These are phyloP conservation scores for Cebuella pygmaea DNA, from an alignment of 2,797 vertebrate species.

Conservation along the genomic window DNA sequence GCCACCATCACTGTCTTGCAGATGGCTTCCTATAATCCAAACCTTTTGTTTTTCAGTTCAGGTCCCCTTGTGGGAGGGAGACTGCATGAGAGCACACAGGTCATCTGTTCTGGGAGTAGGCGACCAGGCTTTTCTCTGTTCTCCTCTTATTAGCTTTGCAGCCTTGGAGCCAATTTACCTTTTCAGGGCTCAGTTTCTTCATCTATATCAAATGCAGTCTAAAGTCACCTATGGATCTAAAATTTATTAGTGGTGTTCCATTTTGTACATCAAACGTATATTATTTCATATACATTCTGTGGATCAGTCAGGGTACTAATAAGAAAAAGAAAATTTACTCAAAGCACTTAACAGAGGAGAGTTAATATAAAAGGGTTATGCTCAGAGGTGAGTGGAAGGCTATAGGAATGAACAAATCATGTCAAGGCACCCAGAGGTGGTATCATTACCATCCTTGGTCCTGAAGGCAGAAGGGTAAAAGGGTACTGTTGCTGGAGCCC, in stretches of 20 bases:
- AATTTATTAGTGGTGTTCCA: neutral
- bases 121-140: neutral
- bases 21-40: constrained; percentile 8
- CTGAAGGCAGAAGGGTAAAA: too few species aligned
- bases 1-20: neutral
- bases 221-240: neutral
- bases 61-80: neutral
- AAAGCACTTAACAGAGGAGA: neutral
- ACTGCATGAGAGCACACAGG: too few species aligned
- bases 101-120: neutral
- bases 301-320: neutral
- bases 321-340: neutral
- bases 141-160: neutral
- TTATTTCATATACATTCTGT: neutral
- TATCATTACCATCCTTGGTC: rapidly evolving
- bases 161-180: neutral
- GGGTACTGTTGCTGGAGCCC: neutral
- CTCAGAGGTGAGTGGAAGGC: neutral
- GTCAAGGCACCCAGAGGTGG: neutral
- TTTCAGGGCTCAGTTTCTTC: neutral
- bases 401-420: neutral
- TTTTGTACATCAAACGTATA: neutral
- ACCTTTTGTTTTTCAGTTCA: constrained; percentile 25
- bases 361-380: neutral
- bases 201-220: neutral